Conservation (phyloP, 1,140 invertebrate species). For the Sipha flava region DNA sequence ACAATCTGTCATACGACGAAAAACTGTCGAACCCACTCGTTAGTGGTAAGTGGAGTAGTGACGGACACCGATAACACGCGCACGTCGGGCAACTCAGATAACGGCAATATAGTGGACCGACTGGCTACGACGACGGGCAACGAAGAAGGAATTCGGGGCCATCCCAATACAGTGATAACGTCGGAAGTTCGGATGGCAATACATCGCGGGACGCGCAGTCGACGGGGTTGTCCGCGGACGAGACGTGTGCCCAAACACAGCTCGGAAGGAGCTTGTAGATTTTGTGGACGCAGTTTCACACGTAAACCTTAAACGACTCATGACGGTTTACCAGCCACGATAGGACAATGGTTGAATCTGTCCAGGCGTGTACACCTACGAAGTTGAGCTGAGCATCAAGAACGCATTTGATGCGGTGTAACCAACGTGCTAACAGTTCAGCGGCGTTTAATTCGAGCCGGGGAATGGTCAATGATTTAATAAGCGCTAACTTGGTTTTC, state of each 20-base stretch:
- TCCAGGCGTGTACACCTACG: slow-evolving; percentile 29
- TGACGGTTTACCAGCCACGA: slow-evolving; percentile 41
- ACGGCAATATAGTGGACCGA: no score
- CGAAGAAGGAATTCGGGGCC: no score
- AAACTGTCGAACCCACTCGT: no score
- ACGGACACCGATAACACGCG: no score
- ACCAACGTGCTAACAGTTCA: slow-evolving; percentile 36
- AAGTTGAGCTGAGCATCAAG: slow-evolving; percentile 11
- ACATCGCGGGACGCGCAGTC: no score
- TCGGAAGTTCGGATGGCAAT: no score
- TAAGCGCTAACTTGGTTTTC: slow-evolving; percentile 42
- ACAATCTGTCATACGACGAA: no score
- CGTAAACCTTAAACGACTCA: slow-evolving; percentile 42
- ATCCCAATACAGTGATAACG: no score
- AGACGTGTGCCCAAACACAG: slow-evolving; percentile 39
- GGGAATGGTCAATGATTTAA: slow-evolving; percentile 41
- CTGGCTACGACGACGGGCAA: no score
- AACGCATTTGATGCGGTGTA: background rate
- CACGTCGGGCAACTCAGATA: no score
- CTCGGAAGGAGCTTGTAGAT: slow-evolving; percentile 39
- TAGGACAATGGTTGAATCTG: slow-evolving; percentile 43
- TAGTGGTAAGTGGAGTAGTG: no score
- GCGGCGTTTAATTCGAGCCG: slow-evolving; percentile 44
- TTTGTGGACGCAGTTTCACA: slow-evolving; percentile 42
- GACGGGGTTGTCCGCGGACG: no score